phyloP scores from a whole-genome alignment of 2,797 vertebrate genomes.

The Pogonophryne albipinna region DNA sequence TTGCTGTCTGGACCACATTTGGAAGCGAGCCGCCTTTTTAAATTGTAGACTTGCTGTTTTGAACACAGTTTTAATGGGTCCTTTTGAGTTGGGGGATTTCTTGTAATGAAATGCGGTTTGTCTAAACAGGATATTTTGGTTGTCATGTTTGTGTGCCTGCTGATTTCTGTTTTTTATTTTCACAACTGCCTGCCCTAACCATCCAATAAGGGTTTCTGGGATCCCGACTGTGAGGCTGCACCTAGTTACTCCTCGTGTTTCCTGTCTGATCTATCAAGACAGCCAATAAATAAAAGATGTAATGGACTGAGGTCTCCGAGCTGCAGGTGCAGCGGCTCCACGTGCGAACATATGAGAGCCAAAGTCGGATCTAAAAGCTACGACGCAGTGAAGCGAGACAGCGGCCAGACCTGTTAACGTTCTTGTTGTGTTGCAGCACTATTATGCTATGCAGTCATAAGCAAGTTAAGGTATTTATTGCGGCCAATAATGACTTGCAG shows the following conservation, averaged over 20 bases:
- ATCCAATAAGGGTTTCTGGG: constrained; percentile 27
- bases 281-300: constrained; percentile 66
- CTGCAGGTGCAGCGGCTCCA: constrained; percentile 72
- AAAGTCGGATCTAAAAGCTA: constrained; percentile 48
- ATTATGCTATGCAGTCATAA: constrained; percentile 78
- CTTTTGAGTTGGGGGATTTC: constrained; percentile 75
- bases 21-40: constrained; percentile 72
- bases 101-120: constrained; percentile 67
- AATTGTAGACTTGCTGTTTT: constrained; percentile 77
- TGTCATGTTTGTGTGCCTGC: constrained; percentile 60
- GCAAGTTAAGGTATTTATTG: constrained; percentile 82
- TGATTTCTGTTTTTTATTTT: constrained; percentile 60
- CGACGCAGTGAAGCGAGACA: constrained; percentile 57
- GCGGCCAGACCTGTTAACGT: constrained; percentile 69
- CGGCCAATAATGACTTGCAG: constrained; percentile 85
- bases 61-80: constrained; percentile 75
- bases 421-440: constrained; percentile 76
- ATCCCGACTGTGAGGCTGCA: constrained; percentile 44
- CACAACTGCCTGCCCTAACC: constrained; percentile 34
- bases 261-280: constrained; percentile 61
- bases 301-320: constrained; percentile 38
- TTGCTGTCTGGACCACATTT: constrained; percentile 82
- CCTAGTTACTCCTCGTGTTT: constrained; percentile 51
- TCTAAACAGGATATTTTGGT: constrained; percentile 67
- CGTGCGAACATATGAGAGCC: constrained; percentile 52